These are phyloP conservation scores for Caligus rogercresseyi DNA, from an alignment of 1,140 invertebrate species.

Conservation along the genomic window DNA sequence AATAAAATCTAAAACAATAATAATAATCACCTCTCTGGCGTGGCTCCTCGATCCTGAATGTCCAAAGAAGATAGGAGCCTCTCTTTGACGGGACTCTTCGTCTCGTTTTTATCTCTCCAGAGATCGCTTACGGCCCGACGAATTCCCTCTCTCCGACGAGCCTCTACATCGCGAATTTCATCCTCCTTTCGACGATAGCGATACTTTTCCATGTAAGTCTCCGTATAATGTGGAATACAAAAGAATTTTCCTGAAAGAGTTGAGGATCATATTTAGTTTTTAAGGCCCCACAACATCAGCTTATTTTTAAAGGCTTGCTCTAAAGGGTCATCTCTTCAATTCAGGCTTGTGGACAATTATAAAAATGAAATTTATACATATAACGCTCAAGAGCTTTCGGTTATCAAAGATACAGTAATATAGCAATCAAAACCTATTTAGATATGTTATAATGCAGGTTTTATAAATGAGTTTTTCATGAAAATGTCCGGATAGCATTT, in stretches of 20 bases:
- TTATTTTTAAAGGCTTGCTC: too few species aligned
- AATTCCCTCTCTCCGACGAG: neutral
- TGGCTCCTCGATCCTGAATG: conserved; percentile 7
- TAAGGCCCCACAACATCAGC: too few species aligned
- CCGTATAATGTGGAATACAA: conserved; percentile 21
- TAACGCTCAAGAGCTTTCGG: too few species aligned
- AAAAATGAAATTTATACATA: too few species aligned
- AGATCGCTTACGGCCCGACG: neutral
- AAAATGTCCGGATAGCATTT: too few species aligned
- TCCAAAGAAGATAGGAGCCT: neutral
- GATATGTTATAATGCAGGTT: too few species aligned
- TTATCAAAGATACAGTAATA: too few species aligned
- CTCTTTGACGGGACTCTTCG: neutral
- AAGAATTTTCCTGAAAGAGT: conserved; percentile 24
- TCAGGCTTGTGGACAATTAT: too few species aligned
- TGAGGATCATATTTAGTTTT: conserved; percentile 1
- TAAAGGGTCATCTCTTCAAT: too few species aligned
- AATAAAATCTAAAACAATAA: neutral
- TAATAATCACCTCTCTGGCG: neutral
- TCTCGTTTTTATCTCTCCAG: neutral
- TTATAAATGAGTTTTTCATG: too few species aligned
- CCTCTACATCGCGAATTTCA: conserved; percentile 7
- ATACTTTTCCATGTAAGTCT: conserved; percentile 18
- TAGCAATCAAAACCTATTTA: too few species aligned
- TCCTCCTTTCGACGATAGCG: conserved; percentile 12